Conservation (phyloP, 1,140 invertebrate genomes). For the Dreissena polymorpha region DNA sequence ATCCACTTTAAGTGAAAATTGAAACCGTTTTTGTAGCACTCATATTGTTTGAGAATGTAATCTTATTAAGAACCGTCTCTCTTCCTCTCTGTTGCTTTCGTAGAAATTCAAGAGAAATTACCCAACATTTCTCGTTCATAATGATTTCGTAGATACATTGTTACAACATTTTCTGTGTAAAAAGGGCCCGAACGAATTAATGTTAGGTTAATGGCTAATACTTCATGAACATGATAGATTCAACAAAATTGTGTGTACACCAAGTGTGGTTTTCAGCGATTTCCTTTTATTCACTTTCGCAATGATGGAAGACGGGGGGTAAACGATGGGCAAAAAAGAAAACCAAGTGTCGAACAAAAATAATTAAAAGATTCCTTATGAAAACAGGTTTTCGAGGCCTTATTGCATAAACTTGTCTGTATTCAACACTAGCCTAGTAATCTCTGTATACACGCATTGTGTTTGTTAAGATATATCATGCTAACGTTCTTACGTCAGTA, state of each 20-base stretch:
- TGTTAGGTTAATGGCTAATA: too few relatives aligned
- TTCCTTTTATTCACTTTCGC: too few relatives aligned
- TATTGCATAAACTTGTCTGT: too few relatives aligned
- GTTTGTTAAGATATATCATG: neutral
- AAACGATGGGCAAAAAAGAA: too few relatives aligned
- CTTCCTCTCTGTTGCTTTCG: neutral
- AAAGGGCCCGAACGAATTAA: neutral
- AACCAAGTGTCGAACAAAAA: too few relatives aligned
- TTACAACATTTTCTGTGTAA: neutral
- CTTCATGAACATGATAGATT: too few relatives aligned
- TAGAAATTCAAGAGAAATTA: neutral
- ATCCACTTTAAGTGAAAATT: constrained; percentile 60
- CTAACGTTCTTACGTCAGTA: neutral
- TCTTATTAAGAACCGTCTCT: neutral
- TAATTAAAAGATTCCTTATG: too few relatives aligned
- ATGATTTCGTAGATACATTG: neutral
- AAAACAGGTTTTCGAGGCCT: too few relatives aligned
- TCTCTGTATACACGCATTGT: neutral
- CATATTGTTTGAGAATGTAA: neutral
- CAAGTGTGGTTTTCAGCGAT: too few relatives aligned
- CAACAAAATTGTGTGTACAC: too few relatives aligned
- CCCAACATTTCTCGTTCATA: neutral
- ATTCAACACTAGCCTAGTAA: neutral
- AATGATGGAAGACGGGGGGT: too few relatives aligned
- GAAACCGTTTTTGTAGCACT: neutral